Percentiles rank a stretch among this genome's conserved stretches.
These are phyloP conservation scores for Andrena praecox DNA, from an alignment of 2,888 invertebrate genomes.

Conservation along the genomic window DNA sequence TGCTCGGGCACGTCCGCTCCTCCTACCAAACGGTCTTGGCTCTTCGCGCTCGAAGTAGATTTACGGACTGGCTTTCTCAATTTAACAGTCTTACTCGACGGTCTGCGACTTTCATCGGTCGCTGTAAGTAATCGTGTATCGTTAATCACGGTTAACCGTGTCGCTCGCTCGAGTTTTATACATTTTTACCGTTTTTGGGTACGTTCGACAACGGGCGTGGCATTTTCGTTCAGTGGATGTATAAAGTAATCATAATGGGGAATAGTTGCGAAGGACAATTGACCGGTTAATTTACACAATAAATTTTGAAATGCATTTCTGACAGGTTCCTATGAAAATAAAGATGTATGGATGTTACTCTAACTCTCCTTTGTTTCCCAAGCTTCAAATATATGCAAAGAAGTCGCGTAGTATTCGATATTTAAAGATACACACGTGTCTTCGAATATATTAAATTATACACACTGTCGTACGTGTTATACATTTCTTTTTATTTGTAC, in stretches of 20 bases:
- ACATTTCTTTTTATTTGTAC: slow-evolving; percentile 43
- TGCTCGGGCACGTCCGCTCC: slow-evolving; percentile 59
- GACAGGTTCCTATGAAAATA: slow-evolving; percentile 25
- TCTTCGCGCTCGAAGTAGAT: slow-evolving; percentile 15
- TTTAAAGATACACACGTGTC: neutral
- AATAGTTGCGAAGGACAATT: slow-evolving; percentile 12
- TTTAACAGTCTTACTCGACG: slow-evolving; percentile 26
- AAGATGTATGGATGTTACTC: slow-evolving; percentile 11
- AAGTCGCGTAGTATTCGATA: neutral
- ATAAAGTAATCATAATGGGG: slow-evolving; percentile 31
- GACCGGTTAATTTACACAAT: slow-evolving; percentile 39
- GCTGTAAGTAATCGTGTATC: slow-evolving; percentile 34
- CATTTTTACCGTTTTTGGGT: slow-evolving; percentile 46
- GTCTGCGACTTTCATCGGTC: slow-evolving; percentile 37
- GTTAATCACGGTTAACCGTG: slow-evolving; percentile 21
- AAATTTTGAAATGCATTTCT: slow-evolving; percentile 35
- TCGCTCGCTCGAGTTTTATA: neutral
- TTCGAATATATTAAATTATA: slow-evolving; percentile 25
- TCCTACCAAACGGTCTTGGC: slow-evolving; percentile 56
- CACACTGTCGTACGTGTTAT: slow-evolving; percentile 7
- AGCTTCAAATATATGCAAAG: slow-evolving; percentile 3
- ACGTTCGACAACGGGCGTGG: slow-evolving; percentile 34
- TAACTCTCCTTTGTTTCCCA: slow-evolving; percentile 51
- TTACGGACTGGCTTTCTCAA: slow-evolving; percentile 35
- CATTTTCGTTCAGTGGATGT: slow-evolving; percentile 46